Percentiles rank a stretch among this genome's conserved stretches.
phyloP scores from a whole-genome alignment of 1,140 invertebrate genomes.

The Lasioglossum albipes region DNA sequence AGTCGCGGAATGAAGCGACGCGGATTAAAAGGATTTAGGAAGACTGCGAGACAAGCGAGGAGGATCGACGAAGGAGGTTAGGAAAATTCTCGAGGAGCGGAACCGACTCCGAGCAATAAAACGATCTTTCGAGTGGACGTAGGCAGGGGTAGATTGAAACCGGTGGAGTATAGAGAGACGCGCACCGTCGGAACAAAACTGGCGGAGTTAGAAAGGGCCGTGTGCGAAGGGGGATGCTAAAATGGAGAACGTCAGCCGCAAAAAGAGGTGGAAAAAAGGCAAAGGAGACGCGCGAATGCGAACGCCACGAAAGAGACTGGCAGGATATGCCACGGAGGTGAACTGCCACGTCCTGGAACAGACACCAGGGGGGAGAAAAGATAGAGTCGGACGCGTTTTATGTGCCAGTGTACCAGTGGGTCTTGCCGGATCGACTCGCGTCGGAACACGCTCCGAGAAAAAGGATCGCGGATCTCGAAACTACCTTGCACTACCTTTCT shows the following conservation, averaged over 20 bases:
- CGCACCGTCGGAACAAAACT: constrained; percentile 36
- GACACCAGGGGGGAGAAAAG: background rate
- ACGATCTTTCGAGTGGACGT: background rate
- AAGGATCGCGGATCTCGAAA: constrained; percentile 17
- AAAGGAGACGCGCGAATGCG: constrained; percentile 11
- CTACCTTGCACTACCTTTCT: background rate
- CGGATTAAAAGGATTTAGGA: constrained; percentile 32
- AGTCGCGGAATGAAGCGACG: constrained; percentile 26
- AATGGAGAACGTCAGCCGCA: constrained; percentile 3
- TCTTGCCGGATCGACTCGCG: background rate
- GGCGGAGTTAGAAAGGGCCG: constrained; percentile 43
- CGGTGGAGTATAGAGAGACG: constrained; percentile 41
- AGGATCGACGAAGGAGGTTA: background rate
- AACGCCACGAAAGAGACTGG: constrained; percentile 12
- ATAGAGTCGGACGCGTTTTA: constrained; percentile 11
- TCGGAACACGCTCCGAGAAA: background rate
- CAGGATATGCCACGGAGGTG: constrained; percentile 16
- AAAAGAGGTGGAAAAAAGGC: constrained; percentile 36
- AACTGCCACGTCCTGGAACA: constrained; percentile 11
- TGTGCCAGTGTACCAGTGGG: constrained; percentile 38
- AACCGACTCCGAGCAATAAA: background rate
- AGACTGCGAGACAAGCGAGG: background rate
- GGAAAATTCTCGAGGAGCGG: constrained; percentile 19
- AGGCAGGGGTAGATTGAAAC: constrained; percentile 41
- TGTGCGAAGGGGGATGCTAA: background rate